Conservation (phyloP, 2,888 invertebrate species). For the Synanthedon tipuliformis region DNA sequence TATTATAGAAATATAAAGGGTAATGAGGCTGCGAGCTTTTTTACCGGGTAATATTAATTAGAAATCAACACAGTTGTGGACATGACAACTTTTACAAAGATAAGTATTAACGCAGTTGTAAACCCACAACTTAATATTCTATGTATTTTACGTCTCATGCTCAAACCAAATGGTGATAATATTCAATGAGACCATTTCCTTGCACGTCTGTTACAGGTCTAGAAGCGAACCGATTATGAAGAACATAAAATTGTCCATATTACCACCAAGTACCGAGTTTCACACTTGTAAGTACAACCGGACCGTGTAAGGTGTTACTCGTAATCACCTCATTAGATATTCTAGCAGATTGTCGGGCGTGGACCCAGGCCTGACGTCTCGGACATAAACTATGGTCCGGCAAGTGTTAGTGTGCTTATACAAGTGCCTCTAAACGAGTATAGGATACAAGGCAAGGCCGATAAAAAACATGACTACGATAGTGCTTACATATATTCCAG, state of each 20-base stretch:
- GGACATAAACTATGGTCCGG: not conserved
- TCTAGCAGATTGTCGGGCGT: not conserved
- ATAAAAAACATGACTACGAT: not conserved
- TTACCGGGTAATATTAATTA: no score
- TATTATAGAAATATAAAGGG: no score
- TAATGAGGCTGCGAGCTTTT: no score
- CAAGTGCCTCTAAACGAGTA: not conserved
- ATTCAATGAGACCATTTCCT: no score
- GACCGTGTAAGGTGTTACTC: conserved; percentile 3
- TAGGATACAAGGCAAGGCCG: not conserved
- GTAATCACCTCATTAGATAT: conserved; percentile 9
- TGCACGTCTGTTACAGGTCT: not conserved
- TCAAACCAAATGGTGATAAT: no score
- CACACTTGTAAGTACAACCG: not conserved
- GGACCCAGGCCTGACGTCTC: not conserved
- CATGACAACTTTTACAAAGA: no score
- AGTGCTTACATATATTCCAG: conserved; percentile 24
- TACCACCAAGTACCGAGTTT: not conserved
- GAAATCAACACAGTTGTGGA: no score
- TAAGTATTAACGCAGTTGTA: no score
- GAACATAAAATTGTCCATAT: not conserved
- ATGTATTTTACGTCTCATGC: no score
- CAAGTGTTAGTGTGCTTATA: not conserved
- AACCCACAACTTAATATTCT: no score
- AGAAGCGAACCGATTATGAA: not conserved